Conservation (phyloP, 2,113 vertebrate species). For the Uropsilus gracilis region DNA sequence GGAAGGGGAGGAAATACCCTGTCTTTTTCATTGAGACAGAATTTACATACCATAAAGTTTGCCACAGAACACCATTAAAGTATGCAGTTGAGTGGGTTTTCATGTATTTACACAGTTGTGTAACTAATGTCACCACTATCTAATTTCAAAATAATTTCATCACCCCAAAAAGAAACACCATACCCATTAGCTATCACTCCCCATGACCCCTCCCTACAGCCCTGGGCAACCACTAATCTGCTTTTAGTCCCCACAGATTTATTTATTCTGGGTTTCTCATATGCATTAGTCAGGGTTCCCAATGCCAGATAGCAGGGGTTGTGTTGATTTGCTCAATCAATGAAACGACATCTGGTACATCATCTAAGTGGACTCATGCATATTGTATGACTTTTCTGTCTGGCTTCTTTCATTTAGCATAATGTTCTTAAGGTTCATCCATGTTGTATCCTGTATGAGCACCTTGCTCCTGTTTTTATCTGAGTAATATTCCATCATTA, state of each 20-base stretch:
- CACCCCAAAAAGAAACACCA: neutral
- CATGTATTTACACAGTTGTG: neutral
- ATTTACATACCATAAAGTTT: neutral
- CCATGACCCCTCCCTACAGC: neutral
- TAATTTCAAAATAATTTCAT: neutral
- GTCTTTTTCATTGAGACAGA: neutral
- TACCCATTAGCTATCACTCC: neutral
- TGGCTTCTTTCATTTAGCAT: neutral
- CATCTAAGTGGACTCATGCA: neutral
- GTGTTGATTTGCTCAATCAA: neutral
- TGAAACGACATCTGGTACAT: neutral
- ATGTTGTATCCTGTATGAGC: fast-evolving
- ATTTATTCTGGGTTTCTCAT: neutral
- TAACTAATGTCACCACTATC: neutral
- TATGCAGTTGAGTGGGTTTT: neutral
- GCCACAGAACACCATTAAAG: neutral
- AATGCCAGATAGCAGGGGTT: too few species aligned
- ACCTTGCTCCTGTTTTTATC: neutral
- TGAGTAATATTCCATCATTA: neutral
- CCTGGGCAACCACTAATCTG: neutral
- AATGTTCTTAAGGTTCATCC: neutral
- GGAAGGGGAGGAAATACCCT: too few species aligned
- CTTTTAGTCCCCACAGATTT: neutral
- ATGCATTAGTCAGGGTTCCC: neutral
- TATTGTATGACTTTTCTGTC: neutral